Evolutionary conservation across 2,113 vertebrate genomes (phyloP).

Genomic region (Brevimyrus niger): DNA sequence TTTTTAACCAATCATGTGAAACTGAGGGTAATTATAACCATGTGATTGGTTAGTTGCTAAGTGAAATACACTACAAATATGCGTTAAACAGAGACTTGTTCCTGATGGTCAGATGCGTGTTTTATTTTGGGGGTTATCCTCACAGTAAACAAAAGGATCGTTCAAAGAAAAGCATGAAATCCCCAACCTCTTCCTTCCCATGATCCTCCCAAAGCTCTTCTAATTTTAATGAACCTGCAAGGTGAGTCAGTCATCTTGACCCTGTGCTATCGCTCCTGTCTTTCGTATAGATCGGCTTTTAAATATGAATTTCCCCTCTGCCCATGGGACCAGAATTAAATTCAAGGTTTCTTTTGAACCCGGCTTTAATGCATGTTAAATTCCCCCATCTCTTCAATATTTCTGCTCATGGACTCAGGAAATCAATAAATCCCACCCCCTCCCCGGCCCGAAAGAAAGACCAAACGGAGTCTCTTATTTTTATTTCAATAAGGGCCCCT

Average conservation of each 20-base stretch:
- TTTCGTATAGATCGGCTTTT: conserved; percentile 12
- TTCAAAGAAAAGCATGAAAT: not conserved
- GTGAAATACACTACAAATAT: not conserved
- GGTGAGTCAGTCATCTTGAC: not conserved
- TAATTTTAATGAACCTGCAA: not conserved
- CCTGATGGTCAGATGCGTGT: not conserved
- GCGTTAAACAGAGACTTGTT: not conserved
- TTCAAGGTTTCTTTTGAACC: conserved; percentile 7
- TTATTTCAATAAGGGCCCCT: not conserved
- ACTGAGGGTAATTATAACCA: not conserved
- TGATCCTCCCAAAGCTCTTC: not conserved
- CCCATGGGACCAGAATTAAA: conserved; percentile 1
- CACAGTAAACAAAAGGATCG: not conserved
- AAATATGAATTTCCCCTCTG: conserved; percentile 35
- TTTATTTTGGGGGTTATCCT: not conserved
- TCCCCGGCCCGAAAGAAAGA: not conserved
- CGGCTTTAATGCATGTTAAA: not conserved
- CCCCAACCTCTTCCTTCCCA: not conserved
- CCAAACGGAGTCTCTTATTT: not conserved
- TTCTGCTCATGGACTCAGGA: conserved; percentile 43
- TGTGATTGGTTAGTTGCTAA: not conserved
- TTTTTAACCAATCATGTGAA: not conserved
- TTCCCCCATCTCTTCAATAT: conserved; percentile 33
- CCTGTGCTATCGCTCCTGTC: not conserved
- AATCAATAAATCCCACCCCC: conserved; percentile 3